Evolutionary conservation across 2,888 invertebrate genomes (phyloP).

Genomic region (Chymomyza fuscimana): DNA sequence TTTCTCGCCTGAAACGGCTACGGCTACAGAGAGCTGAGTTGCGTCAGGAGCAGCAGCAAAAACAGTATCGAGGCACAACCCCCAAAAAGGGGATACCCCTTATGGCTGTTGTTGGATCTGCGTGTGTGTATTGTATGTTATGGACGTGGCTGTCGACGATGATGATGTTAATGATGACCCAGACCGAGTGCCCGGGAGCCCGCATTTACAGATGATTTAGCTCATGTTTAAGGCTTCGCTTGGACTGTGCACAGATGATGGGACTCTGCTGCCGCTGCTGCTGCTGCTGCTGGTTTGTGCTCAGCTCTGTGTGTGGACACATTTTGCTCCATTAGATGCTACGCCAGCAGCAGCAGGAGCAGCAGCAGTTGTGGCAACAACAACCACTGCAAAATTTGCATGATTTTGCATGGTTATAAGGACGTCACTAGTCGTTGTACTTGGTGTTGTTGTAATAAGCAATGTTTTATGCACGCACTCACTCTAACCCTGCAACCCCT

Average conservation of each 20-base stretch:
- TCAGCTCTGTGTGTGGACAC: slow-evolving; percentile 55
- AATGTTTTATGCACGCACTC: slow-evolving; percentile 70
- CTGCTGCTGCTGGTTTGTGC: background rate
- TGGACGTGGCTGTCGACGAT: slow-evolving; percentile 35
- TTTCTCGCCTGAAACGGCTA: slow-evolving; percentile 77
- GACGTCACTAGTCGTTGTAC: slow-evolving; percentile 3
- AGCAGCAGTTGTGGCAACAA: slow-evolving; percentile 26
- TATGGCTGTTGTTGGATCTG: background rate
- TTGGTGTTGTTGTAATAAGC: slow-evolving; percentile 62
- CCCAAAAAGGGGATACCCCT: slow-evolving; percentile 2
- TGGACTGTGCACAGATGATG: background rate
- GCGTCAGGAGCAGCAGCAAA: slow-evolving; percentile 43
- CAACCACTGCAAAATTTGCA: slow-evolving; percentile 61
- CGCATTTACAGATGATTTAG: slow-evolving; percentile 78
- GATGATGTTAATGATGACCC: slow-evolving; percentile 20
- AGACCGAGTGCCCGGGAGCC: slow-evolving; percentile 40
- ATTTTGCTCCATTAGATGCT: slow-evolving; percentile 74
- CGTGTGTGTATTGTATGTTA: slow-evolving; percentile 30
- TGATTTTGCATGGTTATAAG: slow-evolving; percentile 51
- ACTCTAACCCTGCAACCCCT: slow-evolving; percentile 3
- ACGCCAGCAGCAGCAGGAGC: slow-evolving; percentile 49
- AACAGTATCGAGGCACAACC: background rate
- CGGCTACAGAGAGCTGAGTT: slow-evolving; percentile 45
- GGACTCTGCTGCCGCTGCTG: background rate
- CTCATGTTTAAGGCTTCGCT: slow-evolving; percentile 70